A percentile compares a stretch with the other conserved stretches of the same genome.
Conservation (phyloP, 2,113 vertebrate species). For the Sorex fumeus region DNA sequence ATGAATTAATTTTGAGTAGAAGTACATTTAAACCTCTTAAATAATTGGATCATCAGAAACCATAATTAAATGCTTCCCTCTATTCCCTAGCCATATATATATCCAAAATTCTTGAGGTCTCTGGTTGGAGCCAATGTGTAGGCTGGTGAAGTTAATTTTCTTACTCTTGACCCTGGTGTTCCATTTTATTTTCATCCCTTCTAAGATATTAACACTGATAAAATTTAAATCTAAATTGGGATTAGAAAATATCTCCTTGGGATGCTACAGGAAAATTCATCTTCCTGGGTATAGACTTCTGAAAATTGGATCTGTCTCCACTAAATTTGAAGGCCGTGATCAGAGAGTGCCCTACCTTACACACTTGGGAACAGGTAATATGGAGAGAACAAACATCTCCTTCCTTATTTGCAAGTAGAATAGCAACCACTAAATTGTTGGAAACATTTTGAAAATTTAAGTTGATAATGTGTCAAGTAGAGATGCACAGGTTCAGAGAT, state of each 20-base stretch:
- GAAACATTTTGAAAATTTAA: slow-evolving; percentile 17
- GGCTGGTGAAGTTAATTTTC: not conserved
- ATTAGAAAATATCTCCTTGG: slow-evolving; percentile 1
- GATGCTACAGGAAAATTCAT: not conserved
- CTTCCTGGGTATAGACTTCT: not conserved
- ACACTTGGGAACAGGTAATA: not conserved
- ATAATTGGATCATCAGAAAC: slow-evolving; percentile 14
- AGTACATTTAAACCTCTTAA: not conserved
- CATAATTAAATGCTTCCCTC: not conserved
- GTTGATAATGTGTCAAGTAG: slow-evolving; percentile 66
- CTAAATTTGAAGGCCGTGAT: not conserved
- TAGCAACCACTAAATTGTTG: not conserved
- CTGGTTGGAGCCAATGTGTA: not conserved
- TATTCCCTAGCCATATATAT: not conserved
- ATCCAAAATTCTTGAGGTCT: slow-evolving; percentile 1
- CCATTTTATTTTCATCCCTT: not conserved
- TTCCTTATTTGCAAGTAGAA: slow-evolving; percentile 33
- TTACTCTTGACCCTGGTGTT: not conserved
- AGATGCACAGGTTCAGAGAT: slow-evolving; percentile 49
- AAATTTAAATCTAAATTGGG: slow-evolving; percentile 40
- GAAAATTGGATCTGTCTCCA: not conserved
- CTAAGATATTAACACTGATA: not conserved
- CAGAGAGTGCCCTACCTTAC: too few relatives aligned
- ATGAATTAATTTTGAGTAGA: not conserved
- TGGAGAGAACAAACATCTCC: not conserved